Conservation (phyloP, 2,797 vertebrate genomes). For the Telmatherina bonti region DNA sequence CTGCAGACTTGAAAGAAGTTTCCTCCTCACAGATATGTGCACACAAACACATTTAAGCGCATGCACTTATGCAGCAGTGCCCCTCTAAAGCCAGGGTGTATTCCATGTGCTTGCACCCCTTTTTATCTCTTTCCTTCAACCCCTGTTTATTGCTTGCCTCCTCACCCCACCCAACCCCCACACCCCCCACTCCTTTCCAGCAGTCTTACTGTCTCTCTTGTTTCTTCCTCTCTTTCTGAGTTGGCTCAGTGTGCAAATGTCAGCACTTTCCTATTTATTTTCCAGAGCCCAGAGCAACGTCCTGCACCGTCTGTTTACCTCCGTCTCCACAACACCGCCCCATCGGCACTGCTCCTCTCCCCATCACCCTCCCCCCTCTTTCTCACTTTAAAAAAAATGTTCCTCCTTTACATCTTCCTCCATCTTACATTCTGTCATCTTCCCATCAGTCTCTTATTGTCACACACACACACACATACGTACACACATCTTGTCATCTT, state of each 20-base stretch:
- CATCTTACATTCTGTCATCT: slow-evolving; percentile 31
- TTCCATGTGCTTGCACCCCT: slow-evolving; percentile 57
- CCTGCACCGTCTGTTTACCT: slow-evolving; percentile 75
- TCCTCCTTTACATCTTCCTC: slow-evolving; percentile 12
- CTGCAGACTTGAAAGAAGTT: slow-evolving; percentile 82
- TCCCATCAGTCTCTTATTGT: slow-evolving; percentile 2
- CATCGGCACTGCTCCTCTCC: slow-evolving; percentile 26
- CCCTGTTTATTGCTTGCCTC: slow-evolving; percentile 23
- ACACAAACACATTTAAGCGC: slow-evolving; percentile 42
- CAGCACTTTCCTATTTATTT: slow-evolving; percentile 79
- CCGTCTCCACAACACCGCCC: slow-evolving; percentile 57
- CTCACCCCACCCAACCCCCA: too few relatives aligned
- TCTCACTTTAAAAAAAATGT: slow-evolving; percentile 11
- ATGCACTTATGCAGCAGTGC: slow-evolving; percentile 71
- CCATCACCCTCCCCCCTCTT: slow-evolving; percentile 8
- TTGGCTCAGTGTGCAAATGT: slow-evolving; percentile 77
- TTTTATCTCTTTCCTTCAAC: slow-evolving; percentile 37
- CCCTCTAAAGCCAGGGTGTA: slow-evolving; percentile 68
- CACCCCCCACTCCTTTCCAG: too few relatives aligned
- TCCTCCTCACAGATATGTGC: slow-evolving; percentile 50
- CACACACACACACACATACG: too few relatives aligned
- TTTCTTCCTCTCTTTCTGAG: slow-evolving; percentile 57
- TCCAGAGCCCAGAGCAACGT: slow-evolving; percentile 71
- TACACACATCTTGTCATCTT: slow-evolving; percentile 12
- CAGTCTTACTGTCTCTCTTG: slow-evolving; percentile 52